These are phyloP conservation scores for Falco peregrinus DNA, from an alignment of 2,797 vertebrate species.

Conservation along the genomic window DNA sequence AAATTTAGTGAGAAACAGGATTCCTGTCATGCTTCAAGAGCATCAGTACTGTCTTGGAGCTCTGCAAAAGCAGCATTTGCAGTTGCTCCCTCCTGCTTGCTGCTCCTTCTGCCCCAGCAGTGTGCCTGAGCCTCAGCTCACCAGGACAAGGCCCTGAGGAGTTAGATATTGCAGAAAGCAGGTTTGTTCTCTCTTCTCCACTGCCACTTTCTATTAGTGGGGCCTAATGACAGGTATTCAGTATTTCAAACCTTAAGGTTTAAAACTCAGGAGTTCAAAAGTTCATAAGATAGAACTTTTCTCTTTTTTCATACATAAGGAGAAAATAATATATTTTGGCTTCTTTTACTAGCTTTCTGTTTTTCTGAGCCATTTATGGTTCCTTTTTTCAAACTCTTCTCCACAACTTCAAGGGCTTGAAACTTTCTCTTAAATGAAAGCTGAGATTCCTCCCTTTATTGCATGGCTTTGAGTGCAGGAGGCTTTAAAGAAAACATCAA, in stretches of 20 bases:
- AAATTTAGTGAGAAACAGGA: not conserved
- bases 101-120: not conserved
- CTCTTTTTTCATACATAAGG: slow-evolving; percentile 32
- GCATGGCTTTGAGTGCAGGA: slow-evolving; percentile 47
- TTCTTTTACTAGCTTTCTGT: slow-evolving; percentile 44
- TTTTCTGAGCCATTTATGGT: slow-evolving; percentile 51
- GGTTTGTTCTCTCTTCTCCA: not conserved
- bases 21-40: not conserved
- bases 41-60: not conserved
- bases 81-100: not conserved
- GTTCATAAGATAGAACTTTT: slow-evolving; percentile 35
- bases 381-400: slow-evolving; percentile 42
- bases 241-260: slow-evolving; percentile 22
- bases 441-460: slow-evolving; percentile 64
- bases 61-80: not conserved
- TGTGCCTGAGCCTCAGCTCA: not conserved
- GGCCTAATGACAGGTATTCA: slow-evolving; percentile 36
- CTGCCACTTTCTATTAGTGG: not conserved
- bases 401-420: slow-evolving; percentile 25
- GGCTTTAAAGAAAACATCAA: slow-evolving; percentile 57
- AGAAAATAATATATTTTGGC: slow-evolving; percentile 60
- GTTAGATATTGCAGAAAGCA: not conserved
- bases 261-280: slow-evolving; percentile 51
- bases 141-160: not conserved
- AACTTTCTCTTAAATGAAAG: slow-evolving; percentile 59